Percentiles rank a stretch among this genome's conserved stretches.
phyloP scores from a whole-genome alignment of 2,113 vertebrate genomes.

The Heptranchias perlo region DNA sequence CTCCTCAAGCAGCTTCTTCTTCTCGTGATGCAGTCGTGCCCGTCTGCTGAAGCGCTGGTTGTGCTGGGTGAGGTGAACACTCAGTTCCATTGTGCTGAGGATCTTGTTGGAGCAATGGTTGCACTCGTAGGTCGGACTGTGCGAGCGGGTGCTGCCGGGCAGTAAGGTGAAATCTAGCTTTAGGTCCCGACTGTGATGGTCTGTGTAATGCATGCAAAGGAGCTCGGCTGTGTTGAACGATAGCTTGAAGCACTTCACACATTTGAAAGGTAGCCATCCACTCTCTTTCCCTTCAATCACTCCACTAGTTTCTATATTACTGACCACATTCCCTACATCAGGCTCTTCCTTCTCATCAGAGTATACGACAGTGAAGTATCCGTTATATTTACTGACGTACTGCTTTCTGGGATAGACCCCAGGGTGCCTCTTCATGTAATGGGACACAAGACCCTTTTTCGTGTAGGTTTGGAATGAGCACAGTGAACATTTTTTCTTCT shows the following conservation, averaged over 20 bases:
- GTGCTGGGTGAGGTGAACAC: constrained; percentile 81
- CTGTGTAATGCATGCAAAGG: constrained; percentile 92
- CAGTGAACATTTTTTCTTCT: constrained; percentile 83
- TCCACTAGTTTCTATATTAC: constrained; percentile 46
- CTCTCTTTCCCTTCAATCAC: constrained; percentile 66
- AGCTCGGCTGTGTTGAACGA: constrained; percentile 81
- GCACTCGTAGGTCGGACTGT: constrained; percentile 78
- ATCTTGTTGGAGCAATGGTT: constrained; percentile 87
- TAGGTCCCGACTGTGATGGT: constrained; percentile 84
- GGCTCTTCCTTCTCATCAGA: constrained; percentile 75
- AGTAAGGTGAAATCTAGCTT: constrained; percentile 86
- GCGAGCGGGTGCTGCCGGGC: constrained; percentile 56
- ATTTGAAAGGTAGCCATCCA: constrained; percentile 87
- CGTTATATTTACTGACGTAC: constrained; percentile 84
- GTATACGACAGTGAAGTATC: constrained; percentile 90
- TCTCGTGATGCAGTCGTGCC: constrained; percentile 75
- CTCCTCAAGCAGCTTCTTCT: constrained; percentile 52
- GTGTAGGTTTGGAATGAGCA: constrained; percentile 94
- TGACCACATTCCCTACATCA: constrained; percentile 56
- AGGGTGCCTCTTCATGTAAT: constrained; percentile 96
- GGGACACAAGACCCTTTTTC: constrained; percentile 94
- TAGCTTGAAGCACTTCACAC: constrained; percentile 86
- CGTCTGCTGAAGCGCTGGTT: constrained; percentile 92
- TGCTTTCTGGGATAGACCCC: constrained; percentile 97
- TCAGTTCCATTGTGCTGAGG: constrained; percentile 72